Base-by-base conservation (phyloP, 2,113 vertebrate species). In the Harpagus bidentatus region DNA sequence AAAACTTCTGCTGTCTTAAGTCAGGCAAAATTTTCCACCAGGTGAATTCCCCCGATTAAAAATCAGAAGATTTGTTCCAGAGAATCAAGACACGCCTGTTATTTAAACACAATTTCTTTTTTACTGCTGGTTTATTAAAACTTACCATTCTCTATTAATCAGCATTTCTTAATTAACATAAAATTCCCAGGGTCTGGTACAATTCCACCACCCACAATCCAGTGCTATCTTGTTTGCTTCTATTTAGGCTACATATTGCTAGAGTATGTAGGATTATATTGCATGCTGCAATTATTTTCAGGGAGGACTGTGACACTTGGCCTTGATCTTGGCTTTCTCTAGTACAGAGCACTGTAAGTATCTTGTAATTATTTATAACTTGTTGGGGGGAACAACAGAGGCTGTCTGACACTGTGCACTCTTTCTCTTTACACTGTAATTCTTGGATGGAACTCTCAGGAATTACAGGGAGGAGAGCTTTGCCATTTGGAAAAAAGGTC, bases 311-410 rank as follows among this genome's bases (percentile, higher is more conserved):
- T 92, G 88, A 94, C 96, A 85, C 93, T 95, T 94, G 89, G 95
- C 96, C 97, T 95, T 95, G 95, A 94, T 95, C 95, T 95, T 95
- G 94, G 45, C 93, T 95, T 95, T 91, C 89, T 77, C 50, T 91
- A 28, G 59, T 79, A 69, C 73, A 87, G 81, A 90, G 45, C 50
- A 26, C 70, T 82, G 91, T 85, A 93, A 82, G 78, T 89, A 80
- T 95, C 74, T 92, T 86, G 1, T 93, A 91, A 89, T 97, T 97
- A 95, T 97, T 97, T 97, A 95, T 95, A 97, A 93, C 95, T 91
- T 71, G 70, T 55, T 85, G 91, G 29, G 66, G 72, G 74, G 58
- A 82, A 73, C 91, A 95, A 65, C 84, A 80, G 81, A 91, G 77
- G 62, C 81, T 91, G 81, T 82, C 78, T 95, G 78, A 94, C 66